These are phyloP conservation scores for Laothoe populi DNA, from an alignment of 2,888 invertebrate species.

Conservation along the genomic window DNA sequence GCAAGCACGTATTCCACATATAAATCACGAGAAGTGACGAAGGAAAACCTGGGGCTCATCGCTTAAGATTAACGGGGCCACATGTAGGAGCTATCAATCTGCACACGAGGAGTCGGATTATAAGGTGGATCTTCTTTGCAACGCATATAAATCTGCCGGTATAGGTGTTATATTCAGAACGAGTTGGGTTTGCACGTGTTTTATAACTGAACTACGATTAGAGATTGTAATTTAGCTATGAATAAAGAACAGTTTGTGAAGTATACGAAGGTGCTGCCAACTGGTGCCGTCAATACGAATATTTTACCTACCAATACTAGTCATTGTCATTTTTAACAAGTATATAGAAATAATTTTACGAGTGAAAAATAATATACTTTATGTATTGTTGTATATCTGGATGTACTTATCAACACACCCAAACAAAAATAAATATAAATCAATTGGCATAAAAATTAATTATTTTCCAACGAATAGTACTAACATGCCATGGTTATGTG, in stretches of 20 bases:
- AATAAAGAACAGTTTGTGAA: not conserved
- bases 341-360: too few relatives aligned
- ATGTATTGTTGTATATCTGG: too few relatives aligned
- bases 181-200: not conserved
- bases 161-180: not conserved
- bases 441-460: too few relatives aligned
- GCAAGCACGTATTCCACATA: constrained; percentile 14
- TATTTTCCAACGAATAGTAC: too few relatives aligned
- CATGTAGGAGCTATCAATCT: constrained; percentile 23
- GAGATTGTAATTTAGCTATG: not conserved
- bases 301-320: too few relatives aligned
- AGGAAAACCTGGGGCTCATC: constrained; percentile 21
- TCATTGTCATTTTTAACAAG: too few relatives aligned
- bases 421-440: too few relatives aligned
- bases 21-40: constrained; percentile 19
- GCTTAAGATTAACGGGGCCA: constrained; percentile 14
- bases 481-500: too few relatives aligned
- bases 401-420: too few relatives aligned
- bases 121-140: constrained; percentile 11
- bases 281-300: too few relatives aligned
- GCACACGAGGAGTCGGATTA: constrained; percentile 15
- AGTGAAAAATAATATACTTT: too few relatives aligned
- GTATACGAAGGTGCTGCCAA: too few relatives aligned
- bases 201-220: not conserved
- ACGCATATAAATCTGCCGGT: constrained; percentile 3